A percentile compares a stretch with the other conserved stretches of the same genome.
Conservation (phyloP, 2,888 invertebrate species). For the Trichogramma dendrolimi region DNA sequence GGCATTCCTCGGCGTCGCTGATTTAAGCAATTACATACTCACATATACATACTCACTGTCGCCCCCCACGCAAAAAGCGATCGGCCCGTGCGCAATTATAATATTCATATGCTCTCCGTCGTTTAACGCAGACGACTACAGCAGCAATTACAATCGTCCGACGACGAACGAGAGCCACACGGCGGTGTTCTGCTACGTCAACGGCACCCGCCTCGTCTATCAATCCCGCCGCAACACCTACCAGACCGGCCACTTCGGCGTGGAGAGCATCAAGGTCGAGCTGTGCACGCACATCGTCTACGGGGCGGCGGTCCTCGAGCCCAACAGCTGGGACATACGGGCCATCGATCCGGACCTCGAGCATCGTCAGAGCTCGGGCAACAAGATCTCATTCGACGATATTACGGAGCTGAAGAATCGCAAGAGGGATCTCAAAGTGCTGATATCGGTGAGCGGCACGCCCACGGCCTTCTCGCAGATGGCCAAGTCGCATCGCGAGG, state of each 20-base stretch:
- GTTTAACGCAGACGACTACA: background rate
- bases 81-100: no score
- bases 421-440: constrained; percentile 4
- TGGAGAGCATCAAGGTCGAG: constrained; percentile 2
- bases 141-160: constrained; percentile 1
- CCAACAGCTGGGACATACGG: background rate
- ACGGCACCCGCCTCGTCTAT: constrained; percentile 6
- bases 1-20: constrained; percentile 16
- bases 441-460: constrained; percentile 16
- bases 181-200: constrained; percentile 20
- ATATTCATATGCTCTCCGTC: no score
- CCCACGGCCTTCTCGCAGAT: constrained; percentile 1
- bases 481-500: background rate
- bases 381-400: constrained; percentile 4
- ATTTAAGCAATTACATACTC: constrained; percentile 22
- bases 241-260: constrained; percentile 1
- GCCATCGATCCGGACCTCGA: constrained; percentile 5
- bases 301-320: constrained; percentile 10
- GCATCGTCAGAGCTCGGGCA: background rate
- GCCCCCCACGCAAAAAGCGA: no score
- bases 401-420: constrained; percentile 4
- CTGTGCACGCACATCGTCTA: constrained; percentile 20
- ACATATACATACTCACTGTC: no score
- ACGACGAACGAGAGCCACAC: constrained; percentile 4
- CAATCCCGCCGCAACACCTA: background rate